Conservation (phyloP, 2,797 vertebrate genomes). For the Gymnocypris eckloni region DNA sequence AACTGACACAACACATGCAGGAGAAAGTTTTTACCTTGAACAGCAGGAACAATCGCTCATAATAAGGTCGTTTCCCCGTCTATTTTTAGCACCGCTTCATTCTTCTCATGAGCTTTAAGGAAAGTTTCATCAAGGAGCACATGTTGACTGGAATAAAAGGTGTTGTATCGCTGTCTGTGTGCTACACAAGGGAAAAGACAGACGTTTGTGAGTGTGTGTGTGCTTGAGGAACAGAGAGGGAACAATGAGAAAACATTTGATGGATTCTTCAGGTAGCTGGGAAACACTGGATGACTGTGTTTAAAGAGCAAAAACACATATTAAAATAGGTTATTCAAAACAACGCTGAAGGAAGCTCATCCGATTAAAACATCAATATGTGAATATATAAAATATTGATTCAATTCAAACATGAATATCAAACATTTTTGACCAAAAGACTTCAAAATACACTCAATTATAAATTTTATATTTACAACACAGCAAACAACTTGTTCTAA, state of each 20-base stretch:
- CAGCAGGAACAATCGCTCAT: slow-evolving; percentile 20
- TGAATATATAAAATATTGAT: neutral
- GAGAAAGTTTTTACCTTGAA: slow-evolving; percentile 9
- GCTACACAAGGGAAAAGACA: neutral
- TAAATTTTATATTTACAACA: too few species aligned
- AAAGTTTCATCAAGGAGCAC: slow-evolving; percentile 4
- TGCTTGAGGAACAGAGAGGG: neutral
- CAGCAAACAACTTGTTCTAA: too few species aligned
- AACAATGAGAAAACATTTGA: neutral
- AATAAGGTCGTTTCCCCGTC: slow-evolving; percentile 5
- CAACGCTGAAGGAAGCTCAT: neutral
- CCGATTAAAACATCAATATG: too few species aligned
- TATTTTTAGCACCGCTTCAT: slow-evolving; percentile 8
- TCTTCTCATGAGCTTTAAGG: slow-evolving; percentile 10
- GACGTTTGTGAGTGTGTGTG: neutral
- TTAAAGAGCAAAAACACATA: slow-evolving; percentile 5
- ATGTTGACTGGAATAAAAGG: slow-evolving; percentile 23
- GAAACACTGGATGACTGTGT: neutral
- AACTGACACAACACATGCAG: neutral
- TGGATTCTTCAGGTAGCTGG: neutral
- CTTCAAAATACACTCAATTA: too few species aligned
- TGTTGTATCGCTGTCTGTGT: neutral
- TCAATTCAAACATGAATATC: neutral
- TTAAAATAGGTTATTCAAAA: neutral
- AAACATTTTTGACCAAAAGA: neutral